Conservation (phyloP, 1,140 invertebrate species). For the Laodelphax striatellus region DNA sequence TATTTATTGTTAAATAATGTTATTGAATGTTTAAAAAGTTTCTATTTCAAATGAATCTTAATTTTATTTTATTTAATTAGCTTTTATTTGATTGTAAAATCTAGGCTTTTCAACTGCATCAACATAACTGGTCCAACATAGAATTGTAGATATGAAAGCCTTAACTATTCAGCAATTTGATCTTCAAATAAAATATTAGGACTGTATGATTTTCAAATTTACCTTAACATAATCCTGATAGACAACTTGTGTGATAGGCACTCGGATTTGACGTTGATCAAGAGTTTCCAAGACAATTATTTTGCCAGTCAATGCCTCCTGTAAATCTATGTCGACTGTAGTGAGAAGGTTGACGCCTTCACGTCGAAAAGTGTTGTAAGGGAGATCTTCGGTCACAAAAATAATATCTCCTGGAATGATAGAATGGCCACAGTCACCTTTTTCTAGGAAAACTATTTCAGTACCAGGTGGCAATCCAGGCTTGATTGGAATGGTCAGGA, state of each 20-base stretch:
- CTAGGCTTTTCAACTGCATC: no score
- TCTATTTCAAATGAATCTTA: no score
- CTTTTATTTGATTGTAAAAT: no score
- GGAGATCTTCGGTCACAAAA: conserved; percentile 71
- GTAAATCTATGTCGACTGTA: conserved; percentile 41
- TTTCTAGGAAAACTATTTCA: conserved; percentile 53
- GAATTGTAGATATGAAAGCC: no score
- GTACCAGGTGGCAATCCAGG: conserved; percentile 57
- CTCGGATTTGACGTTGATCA: conserved; percentile 49
- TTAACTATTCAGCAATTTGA: no score
- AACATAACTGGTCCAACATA: no score
- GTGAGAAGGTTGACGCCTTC: conserved; percentile 58
- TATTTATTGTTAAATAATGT: no score
- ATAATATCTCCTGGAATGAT: conserved; percentile 72
- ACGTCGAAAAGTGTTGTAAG: conserved; percentile 62
- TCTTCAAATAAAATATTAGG: no score
- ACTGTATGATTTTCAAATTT: no score
- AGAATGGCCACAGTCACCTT: conserved; percentile 68
- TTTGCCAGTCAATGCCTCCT: conserved; percentile 53
- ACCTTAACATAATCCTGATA: no score
- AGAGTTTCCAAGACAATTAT: conserved; percentile 49
- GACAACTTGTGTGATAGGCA: conserved; percentile 57
- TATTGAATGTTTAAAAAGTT: no score
- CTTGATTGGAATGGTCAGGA: conserved; percentile 64
- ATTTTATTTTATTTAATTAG: no score